Evolutionary conservation across 2,113 vertebrate species (phyloP), one percentile per base, ranked within the genome.

Genomic region (Engystomops pustulosus): DNA sequence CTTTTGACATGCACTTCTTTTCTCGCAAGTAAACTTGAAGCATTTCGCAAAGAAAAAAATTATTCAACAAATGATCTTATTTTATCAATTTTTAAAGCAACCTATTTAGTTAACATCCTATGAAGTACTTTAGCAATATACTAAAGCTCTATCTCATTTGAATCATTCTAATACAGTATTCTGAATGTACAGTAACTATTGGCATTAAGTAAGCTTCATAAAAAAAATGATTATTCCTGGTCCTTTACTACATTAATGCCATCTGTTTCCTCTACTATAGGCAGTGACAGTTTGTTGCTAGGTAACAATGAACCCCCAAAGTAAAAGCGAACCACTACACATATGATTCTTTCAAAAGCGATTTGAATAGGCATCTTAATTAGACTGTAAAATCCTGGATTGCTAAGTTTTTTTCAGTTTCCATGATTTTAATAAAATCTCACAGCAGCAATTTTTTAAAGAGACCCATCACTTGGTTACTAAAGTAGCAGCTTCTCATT

Each of bases 221-320:
- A 67, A 67, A 67, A 67, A 67, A 10, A 15, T 67, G 15, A 67
- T 67, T 70, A 70, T 70, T 70, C n/a, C 68, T 44, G 68, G 68
- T 44, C 68, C 68, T 70, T 68, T 44, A 20, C 18, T 38, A 36
- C 67, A 38, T 69, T 20, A 2, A 34, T 70, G 34, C 36, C 68
- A 70, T 70, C 36, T 70, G 34, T 44, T 70, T 38, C 68, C 34
- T 70, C 68, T 44, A 41, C 36, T 70, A 20, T 70, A 70, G 68
- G 44, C 6, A 41, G 10, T 72, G 38, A 45, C 69, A 47, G 69
- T 12, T 14, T 27, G 38, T 72, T 72, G 69, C 69, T 72, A 45
- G 41, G 69, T 36, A 36, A 67, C 32, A 3, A 67, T 67, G 41
- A 72, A 25, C 38, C 36, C 69, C 38, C 27, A 72, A 72, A 72